Evolutionary conservation across 92 coral and sea anemone genomes (phyloP), one percentile per base, ranked within the genome.

Genomic region (Pocillopora grandis): DNA sequence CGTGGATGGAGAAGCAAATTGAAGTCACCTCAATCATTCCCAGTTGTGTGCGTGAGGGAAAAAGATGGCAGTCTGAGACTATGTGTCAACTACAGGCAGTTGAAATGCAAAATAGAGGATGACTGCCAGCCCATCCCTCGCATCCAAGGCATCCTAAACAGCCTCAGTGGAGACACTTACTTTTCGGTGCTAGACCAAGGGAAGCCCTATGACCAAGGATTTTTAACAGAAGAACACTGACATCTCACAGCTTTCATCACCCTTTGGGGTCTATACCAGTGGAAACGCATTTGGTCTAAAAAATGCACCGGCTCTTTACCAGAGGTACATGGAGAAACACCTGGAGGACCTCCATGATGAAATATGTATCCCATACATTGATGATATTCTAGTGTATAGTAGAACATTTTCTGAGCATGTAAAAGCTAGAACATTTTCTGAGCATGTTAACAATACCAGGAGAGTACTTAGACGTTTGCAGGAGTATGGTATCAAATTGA

Each of bases 181-280:
- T 92, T 92, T 63, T 80, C 90, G 18, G 77, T 88, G 36, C 65
- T 91, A 10, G 90, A 88, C 73, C 92, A 89, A 64, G 92, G 95
- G 61, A 91, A 89, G 71, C 90, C 87, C 33, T 81, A 90, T 55
- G 89, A 90, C 72, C 96, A 90, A 77, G 93, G 93, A 35, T 90
- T 88, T 75, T 79, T 85, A 76, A 83, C 85, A 27, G 83, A 84
- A 12, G 89, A 76, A 49, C 83, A 81, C 66, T 82, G 88, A 72
- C 94, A 86, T n/a, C 64, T 82, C 13, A 93, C 94, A 58, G 92
- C 94, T 16, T 92, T 92, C 73, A 82, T 89, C 12, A 92, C 95
- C 52, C 52, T 92, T 10, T 89, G 92, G 92, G 91, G 90, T 17
- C 68, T 91, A 12, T 91, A 91, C 59, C 85, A 93, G 78, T 88